Evolutionary conservation across 2,797 vertebrate species (phyloP).

Genomic region (Myiothlypis coronata): DNA sequence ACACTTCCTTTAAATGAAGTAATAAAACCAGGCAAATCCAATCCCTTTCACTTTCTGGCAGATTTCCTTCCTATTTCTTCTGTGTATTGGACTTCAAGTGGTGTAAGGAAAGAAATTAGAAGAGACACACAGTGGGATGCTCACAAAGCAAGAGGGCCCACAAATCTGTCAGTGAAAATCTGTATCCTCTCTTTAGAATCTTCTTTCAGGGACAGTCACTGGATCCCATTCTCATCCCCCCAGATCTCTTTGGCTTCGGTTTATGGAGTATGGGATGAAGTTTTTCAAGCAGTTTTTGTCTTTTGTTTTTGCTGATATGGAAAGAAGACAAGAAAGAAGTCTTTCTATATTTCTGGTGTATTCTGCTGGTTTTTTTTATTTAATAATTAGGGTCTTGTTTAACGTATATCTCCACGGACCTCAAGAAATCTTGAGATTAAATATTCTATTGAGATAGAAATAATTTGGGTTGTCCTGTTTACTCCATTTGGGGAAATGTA

Average conservation of each 20-base stretch:
- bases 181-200: neutral
- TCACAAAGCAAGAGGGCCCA: neutral
- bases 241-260: neutral
- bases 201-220: neutral
- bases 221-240: neutral
- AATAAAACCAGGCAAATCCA: neutral
- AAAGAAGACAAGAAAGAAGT: neutral
- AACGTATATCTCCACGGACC: neutral
- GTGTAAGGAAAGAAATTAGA: neutral
- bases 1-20: neutral
- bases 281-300: neutral
- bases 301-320: neutral
- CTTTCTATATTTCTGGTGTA: neutral
- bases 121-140: neutral
- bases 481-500: neutral
- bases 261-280: fast-evolving
- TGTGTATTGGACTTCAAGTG: neutral
- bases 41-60: neutral
- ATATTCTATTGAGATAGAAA: neutral
- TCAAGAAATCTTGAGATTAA: neutral
- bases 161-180: neutral
- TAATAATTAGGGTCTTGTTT: neutral
- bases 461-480: neutral
- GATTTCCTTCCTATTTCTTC: neutral
- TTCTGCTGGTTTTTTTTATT: neutral